Base-by-base conservation (phyloP, 2,888 invertebrate species). In the Hypselothyrea guttata region DNA sequence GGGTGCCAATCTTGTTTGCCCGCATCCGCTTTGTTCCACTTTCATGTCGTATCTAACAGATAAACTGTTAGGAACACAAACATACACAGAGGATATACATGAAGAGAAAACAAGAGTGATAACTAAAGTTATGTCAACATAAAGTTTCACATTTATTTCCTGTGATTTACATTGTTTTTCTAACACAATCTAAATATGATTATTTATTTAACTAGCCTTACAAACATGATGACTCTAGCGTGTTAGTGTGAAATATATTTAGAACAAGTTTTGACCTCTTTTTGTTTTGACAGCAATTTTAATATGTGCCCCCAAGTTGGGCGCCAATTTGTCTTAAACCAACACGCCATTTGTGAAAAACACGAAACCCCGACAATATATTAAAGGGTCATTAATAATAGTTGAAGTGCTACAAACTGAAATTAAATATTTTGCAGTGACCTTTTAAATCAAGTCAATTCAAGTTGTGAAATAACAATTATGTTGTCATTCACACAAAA, bases 1-100 rank as follows among this genome's bases (percentile, higher is more conserved):
- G 34, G 12, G 34, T 51, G 45, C 15, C 41, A 30, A n/a, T 61
- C 45, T 54, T 42, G 27, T 56, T 51, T 56, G 30, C 57, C 45
- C 46, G 13, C 41, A 34, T 51, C 22, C 9, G n/a, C 11, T 11
- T n/a, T 1, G n/a, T 12, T 35, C 16, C 18, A 12, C 31, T 40
- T n/a, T 30, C 28, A 16, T 40, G 46, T 37, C 22, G 37, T 37
- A 46, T 35, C 37, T 40, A 42, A 31, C 51, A 31, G 27, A 31
- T 38, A 51, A 56, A 56, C 42, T 41, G 28, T 9, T 33, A 40
- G 40, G 28, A 31, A 18, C 18, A 37, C n/a, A 15, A 12, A 4
- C 34, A 16, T 13, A 12, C n/a, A 22, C 18, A 33, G 4, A 2
- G 4, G 3, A 22, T 8, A 11, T 38, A 40, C 8, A 28, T 28